Base-by-base conservation (phyloP, 2,888 invertebrate genomes). In the Meta bourneti region DNA sequence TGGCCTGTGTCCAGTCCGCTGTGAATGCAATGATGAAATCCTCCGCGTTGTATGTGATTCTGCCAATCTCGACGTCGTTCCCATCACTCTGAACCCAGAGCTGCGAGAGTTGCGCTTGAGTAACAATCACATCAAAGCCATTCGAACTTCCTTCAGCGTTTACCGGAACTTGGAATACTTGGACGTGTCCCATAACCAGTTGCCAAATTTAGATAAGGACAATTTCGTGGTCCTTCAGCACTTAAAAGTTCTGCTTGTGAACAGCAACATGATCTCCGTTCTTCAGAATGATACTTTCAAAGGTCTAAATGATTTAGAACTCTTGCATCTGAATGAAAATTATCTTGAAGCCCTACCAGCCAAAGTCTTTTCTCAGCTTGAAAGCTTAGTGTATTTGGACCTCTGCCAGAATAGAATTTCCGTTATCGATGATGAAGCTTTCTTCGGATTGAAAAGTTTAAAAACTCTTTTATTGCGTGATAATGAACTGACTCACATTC, bases 1-100 rank as follows among this genome's bases (percentile, higher is more conserved):
- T 77, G 96, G 96, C 93, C 96, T 97, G 93, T 98, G 98, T 95
- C 98, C 98, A 81, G 96, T 96, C 90, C 96, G 97, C 94, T 98
- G 98, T 95, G 96, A 96, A 93, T 98, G 98, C 96, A 96, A 97
- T 95, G 97, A 98, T 95, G 96, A 97, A 84, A 98, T 97, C 11
- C 96, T 97, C 93, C 96, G 96, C 91, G 97, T 97, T 52, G 96
- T 96, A 93, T 98, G 98, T 95, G 96, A 97, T 93, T 96, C 96
- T 94, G 97, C 97, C 87, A 96, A 96, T 93, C 96, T 98, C 93
- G 97, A 97, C 95, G 97, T 97, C 94, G 97, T 98, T 87, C 98
- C 98, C 92, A 98, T 98, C 94, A 98, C 98, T 94, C 96, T 98
- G 93, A 98, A 98, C 95, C 98, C 98, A 72, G 94, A 94, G 70